Base-by-base conservation (phyloP, 2,888 invertebrate genomes). In the Orchesellides sinensis region DNA sequence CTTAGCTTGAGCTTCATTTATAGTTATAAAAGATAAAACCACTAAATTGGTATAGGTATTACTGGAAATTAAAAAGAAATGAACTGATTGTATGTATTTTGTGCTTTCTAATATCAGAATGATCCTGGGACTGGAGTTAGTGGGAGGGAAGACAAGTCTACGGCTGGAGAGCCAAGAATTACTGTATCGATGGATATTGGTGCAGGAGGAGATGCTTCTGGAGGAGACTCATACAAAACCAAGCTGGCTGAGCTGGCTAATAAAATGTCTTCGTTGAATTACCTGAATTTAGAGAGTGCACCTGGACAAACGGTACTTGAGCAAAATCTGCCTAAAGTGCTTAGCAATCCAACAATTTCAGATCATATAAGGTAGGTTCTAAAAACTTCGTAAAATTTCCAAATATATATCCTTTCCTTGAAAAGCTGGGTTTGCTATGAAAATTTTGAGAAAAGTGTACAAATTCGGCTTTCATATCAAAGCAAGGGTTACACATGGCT, bases 341-440 rank as follows among this genome's bases (percentile, higher is more conserved):
- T 95, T 95, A 94, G 94, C 52, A 91, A 94, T 88, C 95, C 95
- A n/a, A 93, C 90, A 84, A 89, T 91, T 61, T 90, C 90, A 40
- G 88, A 90, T 78, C 91, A 90, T 87, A 90, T 91, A 83, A 89
- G 90, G 90, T 90, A 84, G 81, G 70, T 29, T 21, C n/a, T 27
- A 23, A 14, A 6, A 5, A 25, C 14, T 21, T 59, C 25, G 19
- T 17, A n/a, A 59, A 25, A 10, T 21, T 21, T 19, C 59, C 10
- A 12, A 19, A 23, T 19, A 17, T 5, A 21, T 17, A 25, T 12
- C 23, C 25, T 59, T 23, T 25, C 17, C 25, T 6, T 23, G 25
- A 10, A 23, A 23, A 10, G 14, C 12, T 59, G 14, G 17, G 8
- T 59, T 5, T 25, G 21, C 23, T 25, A 23, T 32, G n/a, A 27